Conservation (phyloP, 2,113 vertebrate genomes). For the Sialia sialis region DNA sequence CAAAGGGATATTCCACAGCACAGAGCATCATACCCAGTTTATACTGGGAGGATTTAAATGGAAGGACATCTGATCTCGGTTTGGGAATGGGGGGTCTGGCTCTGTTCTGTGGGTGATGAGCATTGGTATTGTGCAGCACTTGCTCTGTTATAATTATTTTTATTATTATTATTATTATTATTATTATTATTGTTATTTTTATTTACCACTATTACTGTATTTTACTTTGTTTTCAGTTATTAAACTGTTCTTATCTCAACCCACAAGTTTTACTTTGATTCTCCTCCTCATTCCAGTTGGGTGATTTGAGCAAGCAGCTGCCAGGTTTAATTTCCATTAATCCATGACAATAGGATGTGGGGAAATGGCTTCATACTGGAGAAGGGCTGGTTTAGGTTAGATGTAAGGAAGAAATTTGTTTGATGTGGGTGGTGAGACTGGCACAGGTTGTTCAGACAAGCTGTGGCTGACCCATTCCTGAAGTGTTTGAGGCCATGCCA, state of each 20-base stretch:
- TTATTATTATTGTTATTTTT: too few relatives aligned
- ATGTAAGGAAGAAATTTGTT: neutral
- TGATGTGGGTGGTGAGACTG: neutral
- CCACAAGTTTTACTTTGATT: neutral
- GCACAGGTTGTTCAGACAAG: neutral
- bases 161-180: too few relatives aligned
- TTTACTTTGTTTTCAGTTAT: neutral
- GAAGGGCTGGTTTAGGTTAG: neutral
- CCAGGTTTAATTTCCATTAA: neutral
- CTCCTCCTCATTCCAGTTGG: neutral
- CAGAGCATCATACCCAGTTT: neutral
- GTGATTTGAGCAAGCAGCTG: neutral
- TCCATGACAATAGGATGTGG: rapidly evolving
- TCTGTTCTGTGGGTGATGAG: neutral
- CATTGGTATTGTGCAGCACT: neutral
- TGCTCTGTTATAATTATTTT: neutral
- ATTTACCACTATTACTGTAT: neutral
- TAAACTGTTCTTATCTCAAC: neutral
- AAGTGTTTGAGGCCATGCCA: neutral
- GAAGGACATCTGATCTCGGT: neutral
- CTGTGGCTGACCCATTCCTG: neutral
- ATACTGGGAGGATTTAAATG: neutral
- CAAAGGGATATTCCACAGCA: neutral
- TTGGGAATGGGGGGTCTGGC: neutral
- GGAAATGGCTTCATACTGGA: neutral